A percentile compares a stretch with the other conserved stretches of the same genome.
Conservation (phyloP, 2,113 vertebrate genomes). For the Brienomyrus longianalis region DNA sequence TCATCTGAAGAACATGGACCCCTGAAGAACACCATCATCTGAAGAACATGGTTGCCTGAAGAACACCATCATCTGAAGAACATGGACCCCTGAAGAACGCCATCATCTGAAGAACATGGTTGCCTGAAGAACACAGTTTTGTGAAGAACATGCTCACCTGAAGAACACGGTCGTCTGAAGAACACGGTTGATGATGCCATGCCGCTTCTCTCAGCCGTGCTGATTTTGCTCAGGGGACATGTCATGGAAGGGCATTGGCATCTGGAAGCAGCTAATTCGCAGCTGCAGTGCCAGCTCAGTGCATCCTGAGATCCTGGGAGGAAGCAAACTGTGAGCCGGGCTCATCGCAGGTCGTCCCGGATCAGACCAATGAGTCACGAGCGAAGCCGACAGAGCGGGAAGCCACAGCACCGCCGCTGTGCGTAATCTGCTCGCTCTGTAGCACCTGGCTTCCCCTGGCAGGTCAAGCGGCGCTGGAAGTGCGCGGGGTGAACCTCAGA, state of each 20-base stretch:
- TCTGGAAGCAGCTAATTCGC: neutral
- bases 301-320: neutral
- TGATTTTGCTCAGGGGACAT: neutral
- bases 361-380: neutral
- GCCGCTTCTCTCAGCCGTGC: neutral
- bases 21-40: neutral
- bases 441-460: neutral
- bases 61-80: neutral
- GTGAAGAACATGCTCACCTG: neutral
- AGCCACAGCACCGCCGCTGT: neutral
- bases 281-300: neutral
- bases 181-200: neutral
- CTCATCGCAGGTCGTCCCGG: neutral
- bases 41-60: neutral
- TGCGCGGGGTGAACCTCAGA: neutral
- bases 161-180: neutral
- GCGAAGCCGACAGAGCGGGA: neutral
- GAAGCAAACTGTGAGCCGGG: neutral
- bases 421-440: neutral
- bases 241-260: neutral
- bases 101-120: neutral
- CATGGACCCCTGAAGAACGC: neutral
- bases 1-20: neutral
- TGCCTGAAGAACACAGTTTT: neutral
- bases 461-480: neutral